Conservation (phyloP, 2,888 invertebrate species). For the Phaonia tiefii region DNA sequence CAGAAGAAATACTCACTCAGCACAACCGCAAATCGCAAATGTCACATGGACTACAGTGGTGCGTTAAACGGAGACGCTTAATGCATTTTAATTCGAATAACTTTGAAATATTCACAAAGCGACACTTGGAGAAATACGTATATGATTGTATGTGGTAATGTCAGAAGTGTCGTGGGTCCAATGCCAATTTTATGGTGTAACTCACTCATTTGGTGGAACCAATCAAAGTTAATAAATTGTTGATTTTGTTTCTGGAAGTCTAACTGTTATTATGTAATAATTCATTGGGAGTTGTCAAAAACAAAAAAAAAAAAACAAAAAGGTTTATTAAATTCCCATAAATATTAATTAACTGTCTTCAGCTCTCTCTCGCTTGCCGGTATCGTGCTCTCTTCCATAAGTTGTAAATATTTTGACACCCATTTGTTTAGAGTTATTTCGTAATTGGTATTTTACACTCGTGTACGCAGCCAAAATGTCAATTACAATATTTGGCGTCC, state of each 20-base stretch:
- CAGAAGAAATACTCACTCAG: background rate
- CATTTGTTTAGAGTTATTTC: too few species aligned
- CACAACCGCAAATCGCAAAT: background rate
- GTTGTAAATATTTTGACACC: too few species aligned
- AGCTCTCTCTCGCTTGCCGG: too few species aligned
- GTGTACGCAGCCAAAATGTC: too few species aligned
- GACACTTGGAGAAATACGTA: constrained; percentile 29
- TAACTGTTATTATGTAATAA: constrained; percentile 63
- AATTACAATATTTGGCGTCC: too few species aligned
- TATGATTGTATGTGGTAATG: too few species aligned
- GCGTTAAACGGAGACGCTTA: constrained; percentile 40
- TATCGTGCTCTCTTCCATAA: too few species aligned
- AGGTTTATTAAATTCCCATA: constrained; percentile 25
- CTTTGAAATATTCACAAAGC: constrained; percentile 9
- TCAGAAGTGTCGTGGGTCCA: background rate
- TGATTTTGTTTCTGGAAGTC: constrained; percentile 23
- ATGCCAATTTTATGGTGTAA: background rate
- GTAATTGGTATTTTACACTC: too few species aligned
- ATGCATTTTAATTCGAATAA: constrained; percentile 63
- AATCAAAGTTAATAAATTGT: constrained; percentile 48
- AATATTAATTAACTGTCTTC: constrained; percentile 23
- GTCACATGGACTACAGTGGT: background rate
- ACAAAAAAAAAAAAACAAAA: background rate
- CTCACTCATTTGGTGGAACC: constrained; percentile 16
- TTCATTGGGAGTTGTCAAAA: constrained; percentile 27